phyloP scores from a whole-genome alignment of 2,113 vertebrate species.

The Anoura caudifer region DNA sequence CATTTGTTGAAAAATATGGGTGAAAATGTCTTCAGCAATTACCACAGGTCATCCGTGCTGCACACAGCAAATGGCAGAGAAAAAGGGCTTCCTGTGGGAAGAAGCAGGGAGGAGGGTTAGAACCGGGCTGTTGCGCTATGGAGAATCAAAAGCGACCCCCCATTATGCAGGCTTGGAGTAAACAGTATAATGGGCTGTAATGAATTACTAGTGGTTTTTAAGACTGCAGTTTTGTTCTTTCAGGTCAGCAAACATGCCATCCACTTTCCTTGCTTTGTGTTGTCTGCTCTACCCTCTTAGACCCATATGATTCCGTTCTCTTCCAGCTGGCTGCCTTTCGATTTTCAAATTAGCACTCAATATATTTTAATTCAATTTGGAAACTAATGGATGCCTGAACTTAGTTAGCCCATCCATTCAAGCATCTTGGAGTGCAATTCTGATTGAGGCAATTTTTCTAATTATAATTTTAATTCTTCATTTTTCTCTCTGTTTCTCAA shows the following conservation, averaged over 20 bases:
- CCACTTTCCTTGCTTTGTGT: conserved; percentile 50
- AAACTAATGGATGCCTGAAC: conserved; percentile 70
- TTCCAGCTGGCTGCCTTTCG: conserved; percentile 64
- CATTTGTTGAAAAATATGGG: conserved; percentile 54
- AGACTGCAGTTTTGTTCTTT: conserved; percentile 57
- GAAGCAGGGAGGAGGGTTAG: background rate
- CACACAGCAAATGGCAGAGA: conserved; percentile 57
- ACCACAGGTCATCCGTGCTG: conserved; percentile 45
- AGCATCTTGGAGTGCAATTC: conserved; percentile 68
- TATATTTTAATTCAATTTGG: conserved; percentile 71
- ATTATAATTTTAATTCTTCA: conserved; percentile 67
- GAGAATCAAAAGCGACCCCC: conserved; percentile 26
- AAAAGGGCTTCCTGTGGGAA: conserved; percentile 24
- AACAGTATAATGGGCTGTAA: conserved; percentile 65
- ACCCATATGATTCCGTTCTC: conserved; percentile 33
- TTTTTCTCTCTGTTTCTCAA: conserved; percentile 49
- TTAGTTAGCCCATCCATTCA: conserved; percentile 68
- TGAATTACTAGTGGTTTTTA: conserved; percentile 62
- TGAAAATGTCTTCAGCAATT: conserved; percentile 70
- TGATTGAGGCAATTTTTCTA: conserved; percentile 70
- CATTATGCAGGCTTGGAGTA: conserved; percentile 19
- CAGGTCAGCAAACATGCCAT: conserved; percentile 59
- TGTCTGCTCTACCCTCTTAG: background rate
- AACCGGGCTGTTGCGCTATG: background rate
- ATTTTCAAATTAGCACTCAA: conserved; percentile 66